phyloP scores from a whole-genome alignment of 2,888 invertebrate species.

The Eugnorisma glareosa region DNA sequence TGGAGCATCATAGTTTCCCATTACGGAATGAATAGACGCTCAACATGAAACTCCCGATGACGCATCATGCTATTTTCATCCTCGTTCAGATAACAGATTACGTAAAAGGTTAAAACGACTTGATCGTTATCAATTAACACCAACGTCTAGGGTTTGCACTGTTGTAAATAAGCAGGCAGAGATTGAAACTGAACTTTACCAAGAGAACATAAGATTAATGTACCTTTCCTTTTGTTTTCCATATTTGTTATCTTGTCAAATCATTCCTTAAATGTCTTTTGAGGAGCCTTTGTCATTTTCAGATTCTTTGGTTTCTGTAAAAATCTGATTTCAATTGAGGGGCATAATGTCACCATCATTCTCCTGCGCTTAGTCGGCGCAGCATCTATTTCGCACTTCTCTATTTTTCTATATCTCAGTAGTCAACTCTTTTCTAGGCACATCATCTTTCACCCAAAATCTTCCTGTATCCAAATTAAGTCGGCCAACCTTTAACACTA shows the following conservation, averaged over 20 bases:
- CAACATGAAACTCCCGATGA: constrained; percentile 57
- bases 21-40: constrained; percentile 58
- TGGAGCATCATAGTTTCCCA: constrained; percentile 45
- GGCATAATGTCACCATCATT: too few species aligned
- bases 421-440: background rate
- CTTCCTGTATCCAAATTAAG: constrained; percentile 16
- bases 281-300: constrained; percentile 23
- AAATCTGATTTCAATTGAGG: constrained; percentile 32
- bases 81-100: constrained; percentile 51
- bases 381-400: background rate
- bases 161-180: constrained; percentile 37
- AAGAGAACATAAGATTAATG: constrained; percentile 41
- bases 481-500: constrained; percentile 12
- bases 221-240: constrained; percentile 55
- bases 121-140: constrained; percentile 65
- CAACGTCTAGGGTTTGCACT: constrained; percentile 42
- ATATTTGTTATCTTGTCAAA: constrained; percentile 34
- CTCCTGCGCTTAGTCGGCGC: background rate
- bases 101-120: constrained; percentile 55
- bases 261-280: constrained; percentile 33
- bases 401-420: background rate
- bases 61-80: constrained; percentile 63
- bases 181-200: constrained; percentile 39
- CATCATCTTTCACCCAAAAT: background rate
- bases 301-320: constrained; percentile 3